Evolutionary conservation across 2,888 invertebrate genomes (phyloP), one percentile per base, ranked within the genome.

Genomic region (Liposcelis brunnea): DNA sequence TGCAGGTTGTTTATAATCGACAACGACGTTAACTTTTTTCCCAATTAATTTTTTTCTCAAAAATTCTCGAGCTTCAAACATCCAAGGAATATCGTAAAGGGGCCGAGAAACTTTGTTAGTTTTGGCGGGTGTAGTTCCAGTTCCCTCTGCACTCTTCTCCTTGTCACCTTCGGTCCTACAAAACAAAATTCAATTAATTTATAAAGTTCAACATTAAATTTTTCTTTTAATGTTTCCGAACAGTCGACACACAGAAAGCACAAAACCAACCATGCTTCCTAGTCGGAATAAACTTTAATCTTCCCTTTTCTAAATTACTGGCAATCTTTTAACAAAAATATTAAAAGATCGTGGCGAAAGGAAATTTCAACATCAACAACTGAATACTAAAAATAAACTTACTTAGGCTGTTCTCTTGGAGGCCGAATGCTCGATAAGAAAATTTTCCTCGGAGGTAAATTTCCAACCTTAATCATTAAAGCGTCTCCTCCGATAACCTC

Each of bases 11-110:
- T 93, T 82, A 61, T 98, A 99, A 64, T 99, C 98, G 19, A 97
- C 77, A 16, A 77, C 77, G 7, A 95, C 85, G 55, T 80, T 82
- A 0, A 95, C 89, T 62, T 83, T 87, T 62, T 97, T 97, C 43
- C 94, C 91, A 56, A 98, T 80, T 11, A 98, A 69, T 59, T 93
- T 91, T 61, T 94, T 95, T 36, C 98, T 75, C 32, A 99, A 69
- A 61, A 86, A 97, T 66, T 99, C 98, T 44, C 98, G 77, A 0
- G 95, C 94, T 63, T 99, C 98, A 61, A 84, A 95, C 90, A 98
- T 89, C 77, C 86, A 93, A 2, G 98, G 98, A 58, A 97, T 85
- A 61, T 99, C 98, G 61, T 97, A 99, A 0, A 98, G 71, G 0
- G 95, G 91, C 55, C 90, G 49, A 42, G 36, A 48, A n/a, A 19